Percentiles rank a stretch among this genome's conserved stretches.
phyloP scores from a whole-genome alignment of 1,140 invertebrate genomes.

The Drosophila burlai region DNA sequence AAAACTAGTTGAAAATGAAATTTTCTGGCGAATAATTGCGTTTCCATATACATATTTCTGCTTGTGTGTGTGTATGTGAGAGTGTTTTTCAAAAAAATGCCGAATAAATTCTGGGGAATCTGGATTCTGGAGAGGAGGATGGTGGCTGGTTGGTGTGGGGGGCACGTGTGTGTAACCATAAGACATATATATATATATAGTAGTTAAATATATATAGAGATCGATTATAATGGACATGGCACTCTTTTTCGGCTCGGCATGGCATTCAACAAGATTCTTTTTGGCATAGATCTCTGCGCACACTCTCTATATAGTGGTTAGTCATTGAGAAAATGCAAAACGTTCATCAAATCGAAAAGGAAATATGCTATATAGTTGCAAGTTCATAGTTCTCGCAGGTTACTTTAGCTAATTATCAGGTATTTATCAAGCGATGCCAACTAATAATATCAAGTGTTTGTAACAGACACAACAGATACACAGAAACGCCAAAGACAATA shows the following conservation, averaged over 20 bases:
- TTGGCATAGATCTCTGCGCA: constrained; percentile 47
- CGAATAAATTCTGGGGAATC: constrained; percentile 41
- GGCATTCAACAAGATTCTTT: constrained; percentile 38
- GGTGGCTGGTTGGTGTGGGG: constrained; percentile 51
- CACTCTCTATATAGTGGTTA: constrained; percentile 40
- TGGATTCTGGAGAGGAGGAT: constrained; percentile 6
- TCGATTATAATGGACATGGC: constrained; percentile 55
- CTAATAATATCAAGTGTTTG: constrained; percentile 72
- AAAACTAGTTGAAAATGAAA: constrained; percentile 67
- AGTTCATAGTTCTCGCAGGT: constrained; percentile 26
- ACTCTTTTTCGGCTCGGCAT: constrained; percentile 25
- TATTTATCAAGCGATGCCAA: constrained; percentile 78
- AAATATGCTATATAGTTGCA: constrained; percentile 40
- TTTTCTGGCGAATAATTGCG: constrained; percentile 57
- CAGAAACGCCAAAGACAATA: constrained; percentile 17
- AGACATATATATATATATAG: constrained; percentile 77
- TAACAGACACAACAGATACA: constrained; percentile 63
- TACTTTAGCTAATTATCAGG: constrained; percentile 19
- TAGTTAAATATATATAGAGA: constrained; percentile 58
- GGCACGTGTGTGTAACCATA: constrained; percentile 84
- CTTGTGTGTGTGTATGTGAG: not conserved
- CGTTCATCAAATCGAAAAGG: constrained; percentile 57
- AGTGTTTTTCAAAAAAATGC: constrained; percentile 32
- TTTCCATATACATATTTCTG: not conserved
- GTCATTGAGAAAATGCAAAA: constrained; percentile 73